Evolutionary conservation across 2,797 vertebrate species (phyloP).

Genomic region (Loris lydekkerianus): DNA sequence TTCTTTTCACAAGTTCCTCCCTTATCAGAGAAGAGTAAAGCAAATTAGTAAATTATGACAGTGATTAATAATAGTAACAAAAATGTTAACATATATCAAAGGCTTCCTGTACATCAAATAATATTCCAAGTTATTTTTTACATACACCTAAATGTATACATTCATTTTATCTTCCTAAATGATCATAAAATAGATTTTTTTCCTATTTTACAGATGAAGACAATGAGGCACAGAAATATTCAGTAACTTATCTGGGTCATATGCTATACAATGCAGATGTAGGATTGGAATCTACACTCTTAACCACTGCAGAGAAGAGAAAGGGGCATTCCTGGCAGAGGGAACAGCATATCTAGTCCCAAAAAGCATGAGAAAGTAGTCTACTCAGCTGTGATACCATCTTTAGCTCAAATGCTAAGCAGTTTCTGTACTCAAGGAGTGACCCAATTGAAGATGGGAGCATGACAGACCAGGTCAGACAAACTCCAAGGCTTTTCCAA

Average conservation of each 20-base stretch:
- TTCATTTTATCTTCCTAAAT: slow-evolving; percentile 9
- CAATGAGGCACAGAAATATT: background rate
- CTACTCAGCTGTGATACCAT: background rate
- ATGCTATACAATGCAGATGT: background rate
- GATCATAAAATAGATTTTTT: background rate
- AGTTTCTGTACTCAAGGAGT: background rate
- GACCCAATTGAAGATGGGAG: background rate
- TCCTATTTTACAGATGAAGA: background rate
- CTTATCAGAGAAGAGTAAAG: background rate
- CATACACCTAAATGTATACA: background rate
- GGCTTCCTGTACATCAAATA: background rate
- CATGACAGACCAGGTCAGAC: background rate
- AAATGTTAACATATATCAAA: background rate
- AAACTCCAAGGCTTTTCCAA: background rate
- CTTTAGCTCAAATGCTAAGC: background rate
- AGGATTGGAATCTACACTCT: background rate
- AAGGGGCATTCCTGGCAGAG: background rate
- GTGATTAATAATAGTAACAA: background rate
- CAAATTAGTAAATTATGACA: slow-evolving; percentile 7
- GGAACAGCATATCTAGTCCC: background rate
- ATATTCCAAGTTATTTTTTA: background rate
- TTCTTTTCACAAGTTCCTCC: background rate
- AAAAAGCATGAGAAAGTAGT: background rate
- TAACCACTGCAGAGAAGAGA: background rate
- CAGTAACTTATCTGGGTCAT: background rate